A percentile compares a stretch with the other conserved stretches of the same genome.
phyloP scores from a whole-genome alignment of 2,797 vertebrate species.

The Phataginus tetradactyla region DNA sequence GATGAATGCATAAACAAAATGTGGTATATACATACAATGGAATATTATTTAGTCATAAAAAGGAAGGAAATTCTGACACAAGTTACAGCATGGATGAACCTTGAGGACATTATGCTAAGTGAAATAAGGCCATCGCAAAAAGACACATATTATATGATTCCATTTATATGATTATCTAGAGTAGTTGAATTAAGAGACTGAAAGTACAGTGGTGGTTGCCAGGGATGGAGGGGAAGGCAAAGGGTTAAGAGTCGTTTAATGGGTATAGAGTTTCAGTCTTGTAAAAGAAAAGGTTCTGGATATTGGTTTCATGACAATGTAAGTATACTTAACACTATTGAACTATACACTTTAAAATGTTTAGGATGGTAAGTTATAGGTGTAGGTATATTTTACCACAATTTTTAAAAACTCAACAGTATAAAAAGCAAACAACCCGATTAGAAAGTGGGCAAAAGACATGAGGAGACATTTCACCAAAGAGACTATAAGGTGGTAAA shows the following conservation, averaged over 20 bases:
- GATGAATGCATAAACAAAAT: not conserved
- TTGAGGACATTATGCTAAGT: not conserved
- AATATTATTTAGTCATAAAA: not conserved
- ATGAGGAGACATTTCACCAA: not conserved
- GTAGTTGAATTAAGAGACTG: not conserved
- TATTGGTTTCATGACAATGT: not conserved
- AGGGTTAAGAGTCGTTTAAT: not conserved
- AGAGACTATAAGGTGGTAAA: not conserved
- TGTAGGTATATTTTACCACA: not conserved
- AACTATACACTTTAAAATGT: not conserved
- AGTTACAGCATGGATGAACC: not conserved
- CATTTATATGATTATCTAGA: not conserved
- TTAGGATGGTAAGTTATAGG: not conserved
- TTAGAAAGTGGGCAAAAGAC: not conserved
- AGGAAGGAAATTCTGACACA: not conserved
- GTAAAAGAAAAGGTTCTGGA: not conserved
- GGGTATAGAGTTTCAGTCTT: not conserved
- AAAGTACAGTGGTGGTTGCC: not conserved
- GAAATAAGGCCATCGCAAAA: constrained; percentile 10
- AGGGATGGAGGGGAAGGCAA: not conserved
- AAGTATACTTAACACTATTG: not conserved
- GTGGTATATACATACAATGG: not conserved
- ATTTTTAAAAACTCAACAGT: not conserved
- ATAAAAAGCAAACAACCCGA: not conserved
- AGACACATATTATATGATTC: not conserved